Base-by-base conservation (phyloP, 2,797 vertebrate genomes). In the Hydrophis major region DNA sequence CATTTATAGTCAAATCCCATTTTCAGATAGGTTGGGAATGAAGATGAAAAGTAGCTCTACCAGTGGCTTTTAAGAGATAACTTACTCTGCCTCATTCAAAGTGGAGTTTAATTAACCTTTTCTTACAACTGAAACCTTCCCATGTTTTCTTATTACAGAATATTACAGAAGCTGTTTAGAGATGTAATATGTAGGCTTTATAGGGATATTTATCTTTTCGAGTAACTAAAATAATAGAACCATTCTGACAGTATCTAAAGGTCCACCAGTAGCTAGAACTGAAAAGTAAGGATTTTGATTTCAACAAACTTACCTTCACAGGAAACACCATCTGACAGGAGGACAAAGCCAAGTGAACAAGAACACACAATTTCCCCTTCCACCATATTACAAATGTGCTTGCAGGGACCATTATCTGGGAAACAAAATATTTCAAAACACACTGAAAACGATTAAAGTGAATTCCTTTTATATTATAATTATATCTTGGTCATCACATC, bases 321-420 rank as follows among this genome's bases (percentile, higher is more conserved):
- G 6, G 95, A 98, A 94, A 93, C 94, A 1, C 98, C 97, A 4
- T 99, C 98, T 2, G 97, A 95, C 98, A 97, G 98, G 94, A 99
- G 97, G 0, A 97, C 98, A 56, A 98, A 99, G 3, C 99, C 99
- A 2, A 98, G 96, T 93, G 98, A 98, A 96, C 99, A 99, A 94
- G 98, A 99, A 93, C 99, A 99, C 66, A 89, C 96, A 4, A 96
- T 97, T 0, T 89, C 94, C 47, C 97, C 98, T 53, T 95, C 97
- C 60, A 97, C 91, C 2, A 94, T 28, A 0, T 6, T 92, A 96
- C 99, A 99, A 83, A 97, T 96, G 92, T 99, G 99, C 94, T 98
- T 98, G 96, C 99, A 99, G 37, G 96, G 98, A 2, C 98, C 98
- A 0, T 98, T 98, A 93, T 97, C 99, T 99, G 32, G 3, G 87